Evolutionary conservation across 2,888 invertebrate genomes (phyloP), one percentile per base, ranked within the genome.

Genomic region (Druceiella hillmani): DNA sequence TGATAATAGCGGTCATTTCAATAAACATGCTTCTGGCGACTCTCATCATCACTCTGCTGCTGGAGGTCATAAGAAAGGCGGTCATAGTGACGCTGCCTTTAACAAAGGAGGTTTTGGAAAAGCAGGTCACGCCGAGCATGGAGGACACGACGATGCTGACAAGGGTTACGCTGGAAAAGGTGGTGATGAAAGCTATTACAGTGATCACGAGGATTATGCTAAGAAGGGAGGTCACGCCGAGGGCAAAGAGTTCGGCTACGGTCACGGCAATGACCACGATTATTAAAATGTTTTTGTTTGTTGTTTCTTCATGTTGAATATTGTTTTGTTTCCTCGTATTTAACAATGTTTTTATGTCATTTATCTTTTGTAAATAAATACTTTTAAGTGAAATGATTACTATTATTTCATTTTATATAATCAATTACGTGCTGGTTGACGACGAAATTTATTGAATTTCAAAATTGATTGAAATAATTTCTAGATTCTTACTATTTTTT

Each of bases 1-100:
- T 15, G 78, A 83, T 54, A 74, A 78, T 34, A 75, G 73, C 32
- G 83, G 82, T 1, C 74, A 79, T 54, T 79, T 75, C 55, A 74
- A 78, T 41, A 81, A 81, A 52, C 75, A 81, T 54, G 79, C 74
- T 1, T 67, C 71, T 44, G 64, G 66, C 42, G 65, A 78, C 40
- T 66, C 66, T 24, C 67, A 78, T 24, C 75, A 78, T 43, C 67
- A 65, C 1, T 62, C 72, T 2, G 68, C 67, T 39, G 66, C 73
- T 41, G 82, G 79, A 3, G 75, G 58, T 11, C 71, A 71, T 46
- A 66, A 75, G 48, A 70, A 79, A 52, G 81, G 74, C 3, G 75
- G 67, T 4, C 64, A 72, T 28, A 64, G 70, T 38, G 70, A 76
- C 33, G 61, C 75, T 2, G 78, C 62, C 2, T 69, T 66, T 48